Base-by-base conservation (phyloP, 2,113 vertebrate species). In the Colaptes auratus region DNA sequence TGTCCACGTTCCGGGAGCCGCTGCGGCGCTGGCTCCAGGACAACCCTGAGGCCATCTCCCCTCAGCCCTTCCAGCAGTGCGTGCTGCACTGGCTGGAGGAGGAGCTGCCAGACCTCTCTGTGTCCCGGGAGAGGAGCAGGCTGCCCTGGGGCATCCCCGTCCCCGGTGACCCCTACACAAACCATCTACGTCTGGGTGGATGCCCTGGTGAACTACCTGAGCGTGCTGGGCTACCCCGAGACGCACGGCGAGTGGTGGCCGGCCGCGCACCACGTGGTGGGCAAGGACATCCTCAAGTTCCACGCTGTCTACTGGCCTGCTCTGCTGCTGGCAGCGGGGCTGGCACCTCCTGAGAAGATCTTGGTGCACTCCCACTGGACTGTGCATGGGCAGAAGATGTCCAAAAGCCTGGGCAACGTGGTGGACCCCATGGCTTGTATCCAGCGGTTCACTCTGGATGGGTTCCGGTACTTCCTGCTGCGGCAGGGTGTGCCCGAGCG, bases 121-220 rank as follows among this genome's bases (percentile, higher is more conserved):
- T 99, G 27, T 99, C 99, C 5, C 98, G 99, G 0, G 98, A 98
- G 93, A 98, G 98, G 21, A 98, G 96, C 91, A 98, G 98, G 27
- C 97, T 99, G 59, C 98, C 97, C 72, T 99, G 99, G 99, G 99
- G 99, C 15, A 98, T 99, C 89, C 98, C 98, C 0, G 99, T 99
- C 28, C 99, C 99, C 0, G 82, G 94, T 2, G 99, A 99, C 82
- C 78, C 78, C 98, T 0, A 98, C 98, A 0, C 99, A 99, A 73
- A 99, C 98, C 8, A 97, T 99, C 80, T 99, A 99, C 0, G 99
- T 99, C 3, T 99, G 99, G 99, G 95, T 99, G 6, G 99, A 99
- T 11, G 99, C 99, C 65, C 92, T 99, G 88, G 98, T 99, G 28
- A 99, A 99, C 96, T 99, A 99, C 61, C 98, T 99, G 64, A 99